phyloP scores from a whole-genome alignment of 2,888 invertebrate species.

The Aleiodes leptofemur region DNA sequence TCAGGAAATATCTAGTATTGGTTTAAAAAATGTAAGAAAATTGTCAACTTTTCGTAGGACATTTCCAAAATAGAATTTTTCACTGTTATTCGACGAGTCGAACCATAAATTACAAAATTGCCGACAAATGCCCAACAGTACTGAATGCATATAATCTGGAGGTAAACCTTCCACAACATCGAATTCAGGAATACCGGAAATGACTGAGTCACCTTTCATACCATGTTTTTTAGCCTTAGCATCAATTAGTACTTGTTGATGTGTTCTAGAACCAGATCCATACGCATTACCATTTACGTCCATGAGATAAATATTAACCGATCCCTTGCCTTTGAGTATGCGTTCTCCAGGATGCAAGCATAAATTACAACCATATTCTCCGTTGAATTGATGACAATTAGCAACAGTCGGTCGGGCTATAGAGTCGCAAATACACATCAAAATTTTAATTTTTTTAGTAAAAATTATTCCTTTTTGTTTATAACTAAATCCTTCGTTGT shows the following conservation, averaged over 20 bases:
- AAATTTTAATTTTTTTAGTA: slow-evolving; percentile 44
- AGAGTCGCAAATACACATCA: slow-evolving; percentile 49
- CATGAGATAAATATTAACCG: slow-evolving; percentile 47
- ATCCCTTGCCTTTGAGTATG: slow-evolving; percentile 50
- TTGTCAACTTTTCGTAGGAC: background rate
- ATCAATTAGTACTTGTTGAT: slow-evolving; percentile 37
- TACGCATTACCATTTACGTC: background rate
- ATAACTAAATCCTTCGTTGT: slow-evolving; percentile 47
- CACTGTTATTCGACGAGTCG: background rate
- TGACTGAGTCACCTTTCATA: slow-evolving; percentile 36
- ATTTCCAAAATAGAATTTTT: slow-evolving; percentile 13
- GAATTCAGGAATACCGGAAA: slow-evolving; percentile 41
- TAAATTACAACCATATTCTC: slow-evolving; percentile 52
- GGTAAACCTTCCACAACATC: slow-evolving; percentile 34
- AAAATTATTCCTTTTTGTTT: slow-evolving; percentile 24
- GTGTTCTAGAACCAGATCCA: slow-evolving; percentile 31
- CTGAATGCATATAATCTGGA: slow-evolving; percentile 47
- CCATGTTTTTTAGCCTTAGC: slow-evolving; percentile 39
- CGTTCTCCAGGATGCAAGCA: slow-evolving; percentile 50
- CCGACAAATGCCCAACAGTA: slow-evolving; percentile 40
- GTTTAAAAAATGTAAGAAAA: background rate
- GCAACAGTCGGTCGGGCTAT: slow-evolving; percentile 46
- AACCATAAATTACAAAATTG: slow-evolving; percentile 45
- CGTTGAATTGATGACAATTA: slow-evolving; percentile 48
- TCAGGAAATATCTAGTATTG: slow-evolving; percentile 24